These are phyloP conservation scores for Agonopterix arenella DNA, from an alignment of 2,888 invertebrate species.

Conservation along the genomic window DNA sequence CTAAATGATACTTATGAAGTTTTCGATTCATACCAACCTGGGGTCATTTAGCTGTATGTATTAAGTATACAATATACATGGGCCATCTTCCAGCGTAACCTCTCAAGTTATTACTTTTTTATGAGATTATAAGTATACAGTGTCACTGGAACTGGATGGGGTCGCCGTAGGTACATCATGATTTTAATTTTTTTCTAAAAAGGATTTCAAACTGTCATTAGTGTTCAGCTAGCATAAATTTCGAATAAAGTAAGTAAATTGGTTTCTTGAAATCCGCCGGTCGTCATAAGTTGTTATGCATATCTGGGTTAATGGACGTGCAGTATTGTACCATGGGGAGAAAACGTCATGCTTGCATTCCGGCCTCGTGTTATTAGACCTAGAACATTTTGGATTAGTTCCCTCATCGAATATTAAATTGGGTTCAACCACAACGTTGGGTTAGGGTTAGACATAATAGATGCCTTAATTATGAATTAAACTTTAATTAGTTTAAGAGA, in stretches of 20 bases:
- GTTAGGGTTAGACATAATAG: too few species aligned
- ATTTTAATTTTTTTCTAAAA: neutral
- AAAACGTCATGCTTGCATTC: conserved; percentile 20
- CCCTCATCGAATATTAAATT: conserved; percentile 7
- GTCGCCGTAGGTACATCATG: neutral
- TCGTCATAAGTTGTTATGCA: conserved; percentile 26
- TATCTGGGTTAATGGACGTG: conserved; percentile 54
- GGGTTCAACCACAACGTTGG: neutral
- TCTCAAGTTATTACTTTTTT: too few species aligned
- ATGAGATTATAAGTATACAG: too few species aligned
- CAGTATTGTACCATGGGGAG: conserved; percentile 24
- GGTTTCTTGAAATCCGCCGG: conserved; percentile 9
- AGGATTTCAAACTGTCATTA: conserved; percentile 13
- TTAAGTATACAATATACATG: too few species aligned
- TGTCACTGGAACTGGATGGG: too few species aligned
- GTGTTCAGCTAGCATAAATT: conserved; percentile 21
- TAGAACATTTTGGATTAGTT: neutral
- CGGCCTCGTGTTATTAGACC: neutral
- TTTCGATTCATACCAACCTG: too few species aligned
- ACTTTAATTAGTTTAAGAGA: too few species aligned
- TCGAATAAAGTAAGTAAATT: conserved; percentile 7
- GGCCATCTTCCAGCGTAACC: too few species aligned
- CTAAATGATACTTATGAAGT: too few species aligned
- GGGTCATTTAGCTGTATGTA: too few species aligned
- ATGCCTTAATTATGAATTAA: too few species aligned